Evolutionary conservation across 2,797 vertebrate genomes (phyloP).

Genomic region (Melanotaenia nigrans): DNA sequence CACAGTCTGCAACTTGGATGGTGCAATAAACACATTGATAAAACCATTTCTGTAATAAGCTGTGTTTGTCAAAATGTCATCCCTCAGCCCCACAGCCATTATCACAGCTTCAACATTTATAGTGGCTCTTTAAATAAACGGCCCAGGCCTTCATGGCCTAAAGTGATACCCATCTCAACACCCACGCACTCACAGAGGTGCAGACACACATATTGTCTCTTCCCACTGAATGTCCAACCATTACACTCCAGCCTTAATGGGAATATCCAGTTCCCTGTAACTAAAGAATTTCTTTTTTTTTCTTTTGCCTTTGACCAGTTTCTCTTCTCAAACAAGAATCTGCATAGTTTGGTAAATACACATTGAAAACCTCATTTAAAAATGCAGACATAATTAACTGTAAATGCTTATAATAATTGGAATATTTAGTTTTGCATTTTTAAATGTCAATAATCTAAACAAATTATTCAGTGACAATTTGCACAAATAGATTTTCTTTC

Average conservation of each 20-base stretch:
- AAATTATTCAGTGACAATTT: not conserved
- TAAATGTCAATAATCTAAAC: not conserved
- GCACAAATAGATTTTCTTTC: not conserved
- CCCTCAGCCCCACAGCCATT: slow-evolving; percentile 73
- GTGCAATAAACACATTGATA: slow-evolving; percentile 81
- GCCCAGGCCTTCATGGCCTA: slow-evolving; percentile 62
- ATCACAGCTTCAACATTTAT: slow-evolving; percentile 80
- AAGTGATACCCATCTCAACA: slow-evolving; percentile 61
- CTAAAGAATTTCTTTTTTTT: not conserved
- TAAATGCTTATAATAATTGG: not conserved
- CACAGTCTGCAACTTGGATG: slow-evolving; percentile 46
- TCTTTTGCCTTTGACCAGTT: not conserved
- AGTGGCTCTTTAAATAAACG: slow-evolving; percentile 81
- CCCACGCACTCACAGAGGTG: slow-evolving; percentile 28
- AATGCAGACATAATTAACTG: not conserved
- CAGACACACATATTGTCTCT: slow-evolving; percentile 18
- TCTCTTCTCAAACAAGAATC: slow-evolving; percentile 11
- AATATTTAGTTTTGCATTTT: not conserved
- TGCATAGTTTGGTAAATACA: not conserved
- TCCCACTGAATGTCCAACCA: slow-evolving; percentile 25
- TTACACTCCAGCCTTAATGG: slow-evolving; percentile 34
- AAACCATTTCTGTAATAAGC: slow-evolving; percentile 83
- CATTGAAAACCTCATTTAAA: not conserved
- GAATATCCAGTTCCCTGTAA: slow-evolving; percentile 32
- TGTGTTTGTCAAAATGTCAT: slow-evolving; percentile 83